A percentile compares a stretch with the other conserved stretches of the same genome.
These are phyloP conservation scores for Fragum sueziense DNA, from an alignment of 2,888 invertebrate genomes.

Conservation along the genomic window DNA sequence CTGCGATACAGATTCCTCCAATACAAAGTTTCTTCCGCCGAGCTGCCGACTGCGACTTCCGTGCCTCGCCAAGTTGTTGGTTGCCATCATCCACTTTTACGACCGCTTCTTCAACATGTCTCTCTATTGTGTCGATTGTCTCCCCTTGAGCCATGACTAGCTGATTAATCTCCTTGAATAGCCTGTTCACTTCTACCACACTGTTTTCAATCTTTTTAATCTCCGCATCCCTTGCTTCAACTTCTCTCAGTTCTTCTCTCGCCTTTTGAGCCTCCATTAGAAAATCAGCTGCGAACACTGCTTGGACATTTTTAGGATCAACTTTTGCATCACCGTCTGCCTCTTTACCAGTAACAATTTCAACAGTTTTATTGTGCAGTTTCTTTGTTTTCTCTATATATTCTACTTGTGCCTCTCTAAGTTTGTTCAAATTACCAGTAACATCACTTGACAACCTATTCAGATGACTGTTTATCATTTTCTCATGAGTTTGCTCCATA, in stretches of 20 bases:
- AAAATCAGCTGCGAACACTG: slow-evolving; percentile 71
- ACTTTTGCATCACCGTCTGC: slow-evolving; percentile 34
- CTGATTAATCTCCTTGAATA: slow-evolving; percentile 73
- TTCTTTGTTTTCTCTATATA: slow-evolving; percentile 73
- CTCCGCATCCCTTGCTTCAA: slow-evolving; percentile 70
- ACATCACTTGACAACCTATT: slow-evolving; percentile 66
- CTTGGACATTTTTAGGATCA: slow-evolving; percentile 50
- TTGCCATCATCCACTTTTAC: slow-evolving; percentile 65
- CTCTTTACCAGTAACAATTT: slow-evolving; percentile 63
- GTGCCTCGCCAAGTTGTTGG: slow-evolving; percentile 63
- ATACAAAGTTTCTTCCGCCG: slow-evolving; percentile 67
- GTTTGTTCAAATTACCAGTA: slow-evolving; percentile 66
- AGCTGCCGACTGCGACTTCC: slow-evolving; percentile 55
- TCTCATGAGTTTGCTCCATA: slow-evolving; percentile 49
- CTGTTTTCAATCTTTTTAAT: slow-evolving; percentile 72
- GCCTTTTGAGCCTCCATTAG: slow-evolving; percentile 71
- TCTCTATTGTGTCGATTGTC: slow-evolving; percentile 71
- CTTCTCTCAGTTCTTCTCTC: slow-evolving; percentile 65
- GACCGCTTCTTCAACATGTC: slow-evolving; percentile 61
- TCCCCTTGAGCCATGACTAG: slow-evolving; percentile 74
- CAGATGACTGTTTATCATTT: slow-evolving; percentile 56
- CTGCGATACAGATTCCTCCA: slow-evolving; percentile 62
- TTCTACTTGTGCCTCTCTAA: slow-evolving; percentile 69
- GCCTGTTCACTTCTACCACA: slow-evolving; percentile 70
- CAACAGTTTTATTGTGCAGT: slow-evolving; percentile 65